Evolutionary conservation across 1,140 invertebrate species (phyloP), one percentile per base, ranked within the genome.

Genomic region (Tetragnatha versicolor): DNA sequence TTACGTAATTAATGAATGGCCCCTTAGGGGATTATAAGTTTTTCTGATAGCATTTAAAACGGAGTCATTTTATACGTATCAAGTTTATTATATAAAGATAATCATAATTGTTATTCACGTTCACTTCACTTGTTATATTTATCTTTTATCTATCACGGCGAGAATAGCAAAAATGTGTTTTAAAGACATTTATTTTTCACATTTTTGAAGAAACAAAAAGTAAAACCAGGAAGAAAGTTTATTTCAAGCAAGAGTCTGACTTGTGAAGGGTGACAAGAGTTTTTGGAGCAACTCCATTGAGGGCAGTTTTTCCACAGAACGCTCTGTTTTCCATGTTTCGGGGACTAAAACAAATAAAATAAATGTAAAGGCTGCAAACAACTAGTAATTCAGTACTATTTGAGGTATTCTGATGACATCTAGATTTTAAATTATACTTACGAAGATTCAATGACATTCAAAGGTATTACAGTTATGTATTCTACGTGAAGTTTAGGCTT

Each of bases 381-480:
- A n/a, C 2, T 14, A 45, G 12, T 14, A 45, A 3, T 45, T 42
- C 7, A 42, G 39, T 45, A 14, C 1, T 55, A 55, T 20, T 2
- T 55, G 20, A 12, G 25, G 10, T 12, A 12, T 17, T 20, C 6
- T 53, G 7, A 9, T 12, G 22, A 53, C 51, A 53, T 20, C 6
- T 4, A 17, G 2, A 17, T 14, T 17, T 55, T 20, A 17, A 17
- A 6, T n/a, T 10, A 22, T 76, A 79, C 76, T 79, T 61, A 79
- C 79, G 66, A 63, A 47, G 14, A 29, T 49, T 80, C 79, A 1
- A 80, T 58, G 20, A 49, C 20, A 51, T 80, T 80, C 79, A 80
- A 75, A 14, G 79, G 79, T 31, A 68, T 37, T 17, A 80, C 79
- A n/a, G 60, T 55, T 42, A 80, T 45, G 14, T 80, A 75, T 68